Conservation (phyloP, 2,888 invertebrate species). For the Cacoxenus indagator region DNA sequence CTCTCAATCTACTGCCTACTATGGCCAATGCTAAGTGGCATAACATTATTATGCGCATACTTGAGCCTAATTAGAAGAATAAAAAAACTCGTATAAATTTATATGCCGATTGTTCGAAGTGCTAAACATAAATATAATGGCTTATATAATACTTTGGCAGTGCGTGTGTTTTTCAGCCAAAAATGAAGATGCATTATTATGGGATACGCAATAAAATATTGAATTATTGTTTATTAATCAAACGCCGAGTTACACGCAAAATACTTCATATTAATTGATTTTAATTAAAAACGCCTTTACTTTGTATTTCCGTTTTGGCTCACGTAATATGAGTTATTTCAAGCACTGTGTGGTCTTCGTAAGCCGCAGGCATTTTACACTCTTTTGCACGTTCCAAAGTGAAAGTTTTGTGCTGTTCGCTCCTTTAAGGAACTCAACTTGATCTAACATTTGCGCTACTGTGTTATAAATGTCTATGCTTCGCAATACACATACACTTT, state of each 20-base stretch:
- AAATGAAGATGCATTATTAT: not conserved
- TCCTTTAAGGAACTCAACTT: not conserved
- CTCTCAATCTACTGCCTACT: not conserved
- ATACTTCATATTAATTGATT: no score
- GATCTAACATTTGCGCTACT: conserved; percentile 4
- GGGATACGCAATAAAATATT: not conserved
- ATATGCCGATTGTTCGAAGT: not conserved
- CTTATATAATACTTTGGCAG: not conserved
- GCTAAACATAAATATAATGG: not conserved
- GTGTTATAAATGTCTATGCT: not conserved
- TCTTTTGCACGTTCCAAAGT: no score
- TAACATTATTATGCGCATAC: conserved; percentile 2
- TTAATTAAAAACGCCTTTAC: not conserved
- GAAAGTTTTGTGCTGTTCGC: no score
- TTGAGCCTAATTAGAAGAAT: not conserved
- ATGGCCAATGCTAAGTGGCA: not conserved
- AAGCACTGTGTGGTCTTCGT: no score
- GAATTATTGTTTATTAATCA: not conserved
- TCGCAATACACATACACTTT: not conserved
- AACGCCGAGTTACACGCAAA: not conserved
- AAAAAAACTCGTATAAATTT: not conserved
- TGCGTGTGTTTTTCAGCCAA: not conserved
- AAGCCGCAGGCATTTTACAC: no score
- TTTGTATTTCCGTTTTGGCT: not conserved
- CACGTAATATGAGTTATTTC: not conserved